Percentiles rank a stretch among this genome's conserved stretches.
Conservation (phyloP, 2,888 invertebrate species). For the Pristionchus entomophagus region DNA sequence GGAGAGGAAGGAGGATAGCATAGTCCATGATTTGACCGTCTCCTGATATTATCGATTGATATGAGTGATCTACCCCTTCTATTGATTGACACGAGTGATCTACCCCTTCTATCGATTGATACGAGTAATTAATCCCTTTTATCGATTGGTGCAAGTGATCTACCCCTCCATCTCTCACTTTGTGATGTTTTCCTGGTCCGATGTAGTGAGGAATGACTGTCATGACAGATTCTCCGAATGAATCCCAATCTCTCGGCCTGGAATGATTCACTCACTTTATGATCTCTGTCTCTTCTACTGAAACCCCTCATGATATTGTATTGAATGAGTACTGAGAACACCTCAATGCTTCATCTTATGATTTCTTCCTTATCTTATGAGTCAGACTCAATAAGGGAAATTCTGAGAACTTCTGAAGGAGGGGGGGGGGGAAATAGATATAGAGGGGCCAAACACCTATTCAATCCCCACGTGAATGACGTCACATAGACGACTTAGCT, state of each 20-base stretch:
- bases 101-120: background rate
- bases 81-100: too few species aligned
- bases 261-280: background rate
- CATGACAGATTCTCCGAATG: conserved; percentile 43
- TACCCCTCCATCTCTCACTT: background rate
- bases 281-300: conserved; percentile 6
- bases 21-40: conserved; percentile 45
- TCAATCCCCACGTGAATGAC: too few species aligned
- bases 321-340: background rate
- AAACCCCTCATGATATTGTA: background rate
- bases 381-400: background rate
- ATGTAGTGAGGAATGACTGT: conserved; percentile 29
- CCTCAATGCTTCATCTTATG: background rate
- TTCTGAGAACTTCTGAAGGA: background rate
- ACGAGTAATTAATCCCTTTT: background rate
- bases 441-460: background rate
- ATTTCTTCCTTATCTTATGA: background rate
- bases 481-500: background rate
- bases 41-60: conserved; percentile 34
- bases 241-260: conserved; percentile 40
- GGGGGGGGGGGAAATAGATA: background rate
- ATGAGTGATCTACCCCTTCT: background rate
- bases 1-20: conserved; percentile 34
- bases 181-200: conserved; percentile 44
- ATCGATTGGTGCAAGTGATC: background rate